A percentile compares a stretch with the other conserved stretches of the same genome.
Conservation (phyloP, 2,888 invertebrate species). For the Tiliacea citrago region DNA sequence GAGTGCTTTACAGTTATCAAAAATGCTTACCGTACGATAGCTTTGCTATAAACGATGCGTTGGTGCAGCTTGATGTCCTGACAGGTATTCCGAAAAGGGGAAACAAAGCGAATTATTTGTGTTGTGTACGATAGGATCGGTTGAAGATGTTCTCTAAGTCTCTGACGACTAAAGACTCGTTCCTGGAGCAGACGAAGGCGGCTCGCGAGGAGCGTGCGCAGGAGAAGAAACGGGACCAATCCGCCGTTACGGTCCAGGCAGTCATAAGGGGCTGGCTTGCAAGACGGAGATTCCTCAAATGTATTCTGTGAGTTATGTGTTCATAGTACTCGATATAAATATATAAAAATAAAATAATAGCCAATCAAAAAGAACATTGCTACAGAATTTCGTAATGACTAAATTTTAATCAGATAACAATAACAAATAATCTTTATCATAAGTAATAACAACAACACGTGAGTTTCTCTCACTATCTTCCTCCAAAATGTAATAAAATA, state of each 20-base stretch:
- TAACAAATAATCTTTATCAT: not conserved
- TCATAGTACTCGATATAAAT: not conserved
- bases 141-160: slow-evolving; percentile 85
- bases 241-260: slow-evolving; percentile 94
- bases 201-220: slow-evolving; percentile 97
- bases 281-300: slow-evolving; percentile 91
- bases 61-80: slow-evolving; percentile 67
- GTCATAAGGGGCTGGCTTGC: slow-evolving; percentile 94
- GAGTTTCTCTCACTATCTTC: not conserved
- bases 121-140: slow-evolving; percentile 66
- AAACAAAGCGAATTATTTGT: slow-evolving; percentile 79
- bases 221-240: slow-evolving; percentile 95
- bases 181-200: slow-evolving; percentile 97
- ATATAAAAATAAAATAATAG: not conserved
- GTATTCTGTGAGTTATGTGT: slow-evolving; percentile 92
- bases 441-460: not conserved
- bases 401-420: slow-evolving; percentile 1
- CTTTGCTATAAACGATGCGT: slow-evolving; percentile 57
- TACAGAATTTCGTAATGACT: not conserved
- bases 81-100: slow-evolving; percentile 75
- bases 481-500: not conserved
- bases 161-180: slow-evolving; percentile 93
- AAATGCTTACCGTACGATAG: slow-evolving; percentile 62
- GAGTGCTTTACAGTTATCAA: slow-evolving; percentile 51
- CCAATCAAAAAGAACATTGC: not conserved